Conservation (phyloP, 2,888 invertebrate species). For the Hermaeophaga mercurialis region DNA sequence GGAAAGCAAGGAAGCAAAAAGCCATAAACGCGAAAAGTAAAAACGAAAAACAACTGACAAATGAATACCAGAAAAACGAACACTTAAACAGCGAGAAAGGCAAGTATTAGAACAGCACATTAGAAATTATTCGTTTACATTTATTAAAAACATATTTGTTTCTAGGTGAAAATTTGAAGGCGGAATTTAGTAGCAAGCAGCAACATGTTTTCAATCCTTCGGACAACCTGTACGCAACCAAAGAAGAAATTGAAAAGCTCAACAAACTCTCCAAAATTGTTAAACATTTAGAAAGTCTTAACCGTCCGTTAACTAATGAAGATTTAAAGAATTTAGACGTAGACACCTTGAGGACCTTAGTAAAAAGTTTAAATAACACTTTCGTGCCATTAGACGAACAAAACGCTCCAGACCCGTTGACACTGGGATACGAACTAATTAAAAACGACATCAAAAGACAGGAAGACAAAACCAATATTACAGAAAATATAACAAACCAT, state of each 20-base stretch:
- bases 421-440: slow-evolving; percentile 48
- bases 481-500: background rate
- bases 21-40: slow-evolving; percentile 34
- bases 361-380: slow-evolving; percentile 42
- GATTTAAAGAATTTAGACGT: slow-evolving; percentile 56
- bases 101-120: too few species aligned
- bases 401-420: slow-evolving; percentile 55
- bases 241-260: slow-evolving; percentile 61
- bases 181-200: too few species aligned
- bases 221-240: slow-evolving; percentile 50
- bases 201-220: slow-evolving; percentile 51
- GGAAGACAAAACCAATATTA: slow-evolving; percentile 44
- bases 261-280: slow-evolving; percentile 60
- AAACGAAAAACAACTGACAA: too few species aligned
- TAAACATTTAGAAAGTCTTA: slow-evolving; percentile 55
- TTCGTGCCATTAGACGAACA: slow-evolving; percentile 48
- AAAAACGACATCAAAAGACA: slow-evolving; percentile 63
- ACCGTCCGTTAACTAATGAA: slow-evolving; percentile 55
- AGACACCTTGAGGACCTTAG: slow-evolving; percentile 50
- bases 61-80: too few species aligned
- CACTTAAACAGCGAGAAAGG: too few species aligned
- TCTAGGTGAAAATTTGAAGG: background rate
- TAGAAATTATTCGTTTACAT: too few species aligned
- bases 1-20: slow-evolving; percentile 42
- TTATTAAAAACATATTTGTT: too few species aligned